These are phyloP conservation scores for Neodontobutis hainanensis DNA, from an alignment of 2,113 vertebrate species.

Conservation along the genomic window DNA sequence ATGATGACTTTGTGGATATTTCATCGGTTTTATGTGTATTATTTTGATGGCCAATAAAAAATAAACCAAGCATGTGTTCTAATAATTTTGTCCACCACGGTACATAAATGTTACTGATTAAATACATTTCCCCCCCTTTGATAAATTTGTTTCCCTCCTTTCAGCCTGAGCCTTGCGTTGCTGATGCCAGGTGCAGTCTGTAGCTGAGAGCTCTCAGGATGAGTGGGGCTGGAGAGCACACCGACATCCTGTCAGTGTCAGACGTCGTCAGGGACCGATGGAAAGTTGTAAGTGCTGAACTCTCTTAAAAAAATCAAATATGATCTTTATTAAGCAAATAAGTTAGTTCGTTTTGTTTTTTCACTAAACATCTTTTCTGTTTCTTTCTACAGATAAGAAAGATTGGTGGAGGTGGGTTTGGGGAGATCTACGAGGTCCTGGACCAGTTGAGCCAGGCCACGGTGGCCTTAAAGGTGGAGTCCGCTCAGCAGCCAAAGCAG, in stretches of 20 bases:
- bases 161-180: constrained; percentile 59
- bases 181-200: constrained; percentile 77
- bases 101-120: too few species aligned
- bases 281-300: constrained; percentile 91
- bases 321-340: neutral
- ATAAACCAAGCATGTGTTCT: too few species aligned
- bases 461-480: constrained; percentile 96
- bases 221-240: constrained; percentile 94
- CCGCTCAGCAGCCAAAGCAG: constrained; percentile 97
- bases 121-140: neutral
- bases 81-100: too few species aligned
- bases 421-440: constrained; percentile 98
- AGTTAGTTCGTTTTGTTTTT: neutral
- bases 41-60: too few species aligned
- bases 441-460: constrained; percentile 93
- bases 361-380: neutral
- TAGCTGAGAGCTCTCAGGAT: constrained; percentile 83
- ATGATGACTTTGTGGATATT: too few species aligned
- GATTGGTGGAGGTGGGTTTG: constrained; percentile 97
- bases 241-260: constrained; percentile 95
- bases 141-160: constrained; percentile 11
- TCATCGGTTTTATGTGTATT: too few species aligned
- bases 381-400: constrained; percentile 85
- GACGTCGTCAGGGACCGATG: constrained; percentile 97
- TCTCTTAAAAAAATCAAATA: constrained; percentile 4